phyloP scores from a whole-genome alignment of 2,113 vertebrate species.

The Eulemur rufifrons region DNA sequence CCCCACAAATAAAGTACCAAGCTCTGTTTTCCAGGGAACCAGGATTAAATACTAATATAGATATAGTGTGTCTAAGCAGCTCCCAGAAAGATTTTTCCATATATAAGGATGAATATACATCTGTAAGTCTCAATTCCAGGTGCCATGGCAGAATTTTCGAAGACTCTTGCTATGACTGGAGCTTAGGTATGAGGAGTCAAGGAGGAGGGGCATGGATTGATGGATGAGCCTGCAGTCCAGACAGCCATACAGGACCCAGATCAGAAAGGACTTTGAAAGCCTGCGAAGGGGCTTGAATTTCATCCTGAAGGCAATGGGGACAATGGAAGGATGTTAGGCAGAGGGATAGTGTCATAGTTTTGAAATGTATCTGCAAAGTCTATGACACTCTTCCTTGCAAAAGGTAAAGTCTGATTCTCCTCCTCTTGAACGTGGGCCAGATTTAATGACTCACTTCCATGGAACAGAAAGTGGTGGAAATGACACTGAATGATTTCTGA shows the following conservation, averaged over 20 bases:
- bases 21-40: not conserved
- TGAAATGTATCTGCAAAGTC: not conserved
- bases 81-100: not conserved
- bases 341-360: not conserved
- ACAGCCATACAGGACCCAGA: not conserved
- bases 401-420: not conserved
- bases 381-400: not conserved
- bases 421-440: not conserved
- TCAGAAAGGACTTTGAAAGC: too few relatives aligned
- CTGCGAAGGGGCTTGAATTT: not conserved
- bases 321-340: not conserved
- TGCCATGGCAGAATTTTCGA: not conserved
- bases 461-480: not conserved
- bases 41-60: not conserved
- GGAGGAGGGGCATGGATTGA: not conserved
- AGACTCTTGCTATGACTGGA: not conserved
- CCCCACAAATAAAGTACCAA: not conserved
- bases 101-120: not conserved
- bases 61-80: not conserved
- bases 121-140: not conserved
- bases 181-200: not conserved
- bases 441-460: not conserved
- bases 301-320: not conserved
- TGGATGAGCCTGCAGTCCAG: not conserved
- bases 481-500: not conserved